Evolutionary conservation across 2,797 vertebrate species (phyloP).

Genomic region (Spatula versicolor): DNA sequence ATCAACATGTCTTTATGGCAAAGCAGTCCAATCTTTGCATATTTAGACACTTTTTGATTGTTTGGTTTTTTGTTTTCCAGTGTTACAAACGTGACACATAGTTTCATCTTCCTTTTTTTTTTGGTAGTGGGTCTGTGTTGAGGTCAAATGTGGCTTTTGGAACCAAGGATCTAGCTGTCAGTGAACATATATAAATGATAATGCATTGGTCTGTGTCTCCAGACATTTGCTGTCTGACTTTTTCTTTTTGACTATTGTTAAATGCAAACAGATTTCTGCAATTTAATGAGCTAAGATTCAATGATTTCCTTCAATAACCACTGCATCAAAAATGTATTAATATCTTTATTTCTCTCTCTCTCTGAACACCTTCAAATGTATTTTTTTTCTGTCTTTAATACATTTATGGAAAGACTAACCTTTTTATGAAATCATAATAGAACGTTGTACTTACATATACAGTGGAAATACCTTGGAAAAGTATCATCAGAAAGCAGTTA

Average conservation of each 20-base stretch:
- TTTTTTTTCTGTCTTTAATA: background rate
- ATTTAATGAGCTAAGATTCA: background rate
- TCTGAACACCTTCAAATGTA: background rate
- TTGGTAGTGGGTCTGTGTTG: background rate
- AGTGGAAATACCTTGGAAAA: too few species aligned
- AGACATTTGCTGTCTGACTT: background rate
- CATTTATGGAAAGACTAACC: background rate
- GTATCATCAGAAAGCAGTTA: background rate
- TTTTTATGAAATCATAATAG: too few species aligned
- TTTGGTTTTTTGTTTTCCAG: background rate
- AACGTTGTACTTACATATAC: too few species aligned
- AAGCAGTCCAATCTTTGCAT: background rate
- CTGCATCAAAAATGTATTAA: background rate
- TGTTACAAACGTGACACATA: background rate
- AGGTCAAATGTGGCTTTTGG: background rate
- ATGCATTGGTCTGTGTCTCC: background rate
- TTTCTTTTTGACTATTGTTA: background rate
- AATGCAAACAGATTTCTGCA: background rate
- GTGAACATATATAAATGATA: background rate
- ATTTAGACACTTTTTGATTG: background rate
- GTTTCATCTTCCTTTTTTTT: background rate
- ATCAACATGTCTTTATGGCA: background rate
- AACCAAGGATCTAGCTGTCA: background rate
- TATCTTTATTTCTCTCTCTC: background rate
- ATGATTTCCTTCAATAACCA: background rate